phyloP scores from a whole-genome alignment of 2,797 vertebrate genomes.

The Aulostomus chinensis region DNA sequence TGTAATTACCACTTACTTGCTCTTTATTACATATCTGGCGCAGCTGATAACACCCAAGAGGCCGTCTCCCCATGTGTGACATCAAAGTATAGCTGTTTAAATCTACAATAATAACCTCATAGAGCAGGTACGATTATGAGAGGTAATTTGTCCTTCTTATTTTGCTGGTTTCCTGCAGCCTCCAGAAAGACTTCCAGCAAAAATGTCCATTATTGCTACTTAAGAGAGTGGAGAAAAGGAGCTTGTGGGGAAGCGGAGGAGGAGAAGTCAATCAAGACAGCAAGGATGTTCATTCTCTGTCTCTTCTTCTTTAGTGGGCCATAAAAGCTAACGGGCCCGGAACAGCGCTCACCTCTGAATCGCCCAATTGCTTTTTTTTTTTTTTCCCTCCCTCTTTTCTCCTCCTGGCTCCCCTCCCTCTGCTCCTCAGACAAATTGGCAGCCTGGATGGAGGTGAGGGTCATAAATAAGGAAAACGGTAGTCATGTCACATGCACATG shows the following conservation, averaged over 20 bases:
- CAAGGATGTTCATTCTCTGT: conserved; percentile 71
- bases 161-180: conserved; percentile 49
- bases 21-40: conserved; percentile 67
- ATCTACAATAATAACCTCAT: conserved; percentile 58
- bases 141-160: conserved; percentile 60
- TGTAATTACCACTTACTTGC: conserved; percentile 63
- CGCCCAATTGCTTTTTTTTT: conserved; percentile 57
- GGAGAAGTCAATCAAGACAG: conserved; percentile 67
- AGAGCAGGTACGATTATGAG: conserved; percentile 50
- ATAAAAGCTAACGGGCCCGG: conserved; percentile 78
- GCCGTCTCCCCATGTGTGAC: conserved; percentile 35
- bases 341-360: conserved; percentile 69
- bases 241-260: conserved; percentile 44
- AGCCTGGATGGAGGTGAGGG: conserved; percentile 70
- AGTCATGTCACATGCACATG: conserved; percentile 49
- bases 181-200: conserved; percentile 47
- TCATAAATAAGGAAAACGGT: conserved; percentile 81
- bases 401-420: conserved; percentile 17
- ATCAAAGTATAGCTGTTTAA: conserved; percentile 51
- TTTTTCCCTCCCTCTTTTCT: neutral
- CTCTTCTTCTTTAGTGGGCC: conserved; percentile 74
- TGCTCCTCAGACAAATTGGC: conserved; percentile 68
- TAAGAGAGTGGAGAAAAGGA: conserved; percentile 55
- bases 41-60: conserved; percentile 52
- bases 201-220: conserved; percentile 61